Conservation (phyloP, 2,888 invertebrate genomes). For the Papilio demoleus region DNA sequence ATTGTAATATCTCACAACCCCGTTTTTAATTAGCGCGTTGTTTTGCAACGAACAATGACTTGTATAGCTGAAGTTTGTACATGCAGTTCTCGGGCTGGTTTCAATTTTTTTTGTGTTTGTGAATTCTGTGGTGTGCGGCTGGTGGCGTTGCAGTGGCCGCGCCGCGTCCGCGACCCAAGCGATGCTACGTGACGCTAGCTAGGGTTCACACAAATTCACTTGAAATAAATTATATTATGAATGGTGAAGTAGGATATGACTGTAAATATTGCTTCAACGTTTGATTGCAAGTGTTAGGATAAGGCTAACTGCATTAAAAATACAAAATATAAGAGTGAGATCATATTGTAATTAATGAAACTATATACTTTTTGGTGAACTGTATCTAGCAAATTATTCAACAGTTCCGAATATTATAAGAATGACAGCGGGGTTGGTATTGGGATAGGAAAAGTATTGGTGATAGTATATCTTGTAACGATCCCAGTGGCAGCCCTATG, state of each 20-base stretch:
- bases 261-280: too few species aligned
- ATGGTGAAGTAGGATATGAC: background rate
- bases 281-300: too few species aligned
- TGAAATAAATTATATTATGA: too few species aligned
- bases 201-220: constrained; percentile 13
- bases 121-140: background rate
- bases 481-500: constrained; percentile 43
- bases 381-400: too few species aligned
- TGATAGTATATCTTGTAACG: background rate
- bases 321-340: too few species aligned
- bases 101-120: constrained; percentile 20
- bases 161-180: constrained; percentile 25
- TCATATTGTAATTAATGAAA: too few species aligned
- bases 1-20: constrained; percentile 19
- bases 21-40: constrained; percentile 21
- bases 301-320: too few species aligned
- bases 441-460: too few species aligned
- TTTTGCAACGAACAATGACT: constrained; percentile 9
- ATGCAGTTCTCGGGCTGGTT: constrained; percentile 12
- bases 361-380: too few species aligned
- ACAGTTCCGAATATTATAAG: too few species aligned
- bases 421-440: too few species aligned
- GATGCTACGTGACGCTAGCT: constrained; percentile 20
- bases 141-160: constrained; percentile 23
- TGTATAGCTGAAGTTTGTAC: constrained; percentile 13